These are phyloP conservation scores for Protosalanx chinensis DNA, from an alignment of 2,797 vertebrate genomes.

Conservation along the genomic window DNA sequence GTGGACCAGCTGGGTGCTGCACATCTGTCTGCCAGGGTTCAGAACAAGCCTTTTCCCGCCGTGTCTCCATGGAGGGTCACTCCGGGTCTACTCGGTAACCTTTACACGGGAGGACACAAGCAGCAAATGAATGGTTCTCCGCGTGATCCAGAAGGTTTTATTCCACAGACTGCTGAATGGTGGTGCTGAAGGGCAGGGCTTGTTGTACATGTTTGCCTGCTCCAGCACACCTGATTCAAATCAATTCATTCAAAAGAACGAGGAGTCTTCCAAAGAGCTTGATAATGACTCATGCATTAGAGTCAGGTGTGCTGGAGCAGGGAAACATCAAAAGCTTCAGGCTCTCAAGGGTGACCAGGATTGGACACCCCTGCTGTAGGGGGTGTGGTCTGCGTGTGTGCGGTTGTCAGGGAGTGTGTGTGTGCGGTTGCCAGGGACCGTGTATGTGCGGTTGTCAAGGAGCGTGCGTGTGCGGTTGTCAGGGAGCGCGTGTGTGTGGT, in stretches of 20 bases:
- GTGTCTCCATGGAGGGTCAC: constrained; percentile 40
- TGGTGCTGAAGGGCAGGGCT: no score
- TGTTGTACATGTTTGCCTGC: no score
- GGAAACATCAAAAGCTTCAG: no score
- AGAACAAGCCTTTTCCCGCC: constrained; percentile 45
- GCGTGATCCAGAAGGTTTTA: not conserved
- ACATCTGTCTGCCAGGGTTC: constrained; percentile 47
- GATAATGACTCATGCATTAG: no score
- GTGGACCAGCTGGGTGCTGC: constrained; percentile 59
- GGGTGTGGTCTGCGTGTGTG: not conserved
- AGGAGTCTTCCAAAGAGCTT: no score
- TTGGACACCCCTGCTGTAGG: not conserved
- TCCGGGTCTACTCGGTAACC: constrained; percentile 1
- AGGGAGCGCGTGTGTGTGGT: not conserved
- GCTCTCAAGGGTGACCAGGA: no score
- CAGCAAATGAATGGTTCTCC: no score
- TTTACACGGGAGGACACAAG: not conserved
- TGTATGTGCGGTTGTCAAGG: not conserved
- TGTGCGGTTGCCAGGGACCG: not conserved
- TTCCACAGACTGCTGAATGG: not conserved
- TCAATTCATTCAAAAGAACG: no score
- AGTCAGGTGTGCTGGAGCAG: no score
- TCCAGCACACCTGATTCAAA: no score
- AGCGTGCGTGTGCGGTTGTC: not conserved
- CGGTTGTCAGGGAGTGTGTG: not conserved